Base-by-base conservation (phyloP, 23 tunicate genomes). In the Pegea sp. region DNA sequence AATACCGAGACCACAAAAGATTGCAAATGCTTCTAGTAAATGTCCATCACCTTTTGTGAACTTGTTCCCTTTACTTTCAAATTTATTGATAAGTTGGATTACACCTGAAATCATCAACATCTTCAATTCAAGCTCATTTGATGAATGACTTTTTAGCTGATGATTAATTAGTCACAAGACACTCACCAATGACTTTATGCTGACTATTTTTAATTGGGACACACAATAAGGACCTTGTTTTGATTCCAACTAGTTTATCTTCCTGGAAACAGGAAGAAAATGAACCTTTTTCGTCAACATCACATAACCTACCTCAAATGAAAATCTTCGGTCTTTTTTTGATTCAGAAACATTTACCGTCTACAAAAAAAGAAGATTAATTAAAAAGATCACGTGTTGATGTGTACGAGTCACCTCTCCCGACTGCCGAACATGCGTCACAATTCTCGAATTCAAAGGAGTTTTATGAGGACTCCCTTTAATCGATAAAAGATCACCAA, bases 1-100 rank as follows among this genome's bases (percentile, higher is more conserved):
- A 21, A 84, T 84, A 1, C 95, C 95, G 21, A 84, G 67, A n/a
- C 95, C 95, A 33, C 95, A 84, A 48, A 84, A 84, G 4, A 84
- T 84, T 8, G 72, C 62, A 66, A 84, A 84, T 4, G 95, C 95
- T 53, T 84, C 95, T 25, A 84, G 54, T 27, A 84, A 57, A 30
- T 73, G 76, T 38, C 62, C 84, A 31, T 84, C 95, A 59, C 95
- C 74, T 42, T 64, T 71, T 6, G 95, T 49, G 57, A 84, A 84
- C 31, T 42, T 16, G 16, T 27, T 24, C 28, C 81, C 84, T 23
- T 42, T 52, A 21, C 70, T 29, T 3, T 33, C 65, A 32, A 56
- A 38, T 44, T 84, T 84, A 64, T 84, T 84, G 30, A 84, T 50
- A 0, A 84, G 68, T 58, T 84, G 95, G 26, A 84, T 84, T 2